These are phyloP conservation scores for Ciconia nigra DNA, from an alignment of 2,797 vertebrate genomes.

Conservation along the genomic window DNA sequence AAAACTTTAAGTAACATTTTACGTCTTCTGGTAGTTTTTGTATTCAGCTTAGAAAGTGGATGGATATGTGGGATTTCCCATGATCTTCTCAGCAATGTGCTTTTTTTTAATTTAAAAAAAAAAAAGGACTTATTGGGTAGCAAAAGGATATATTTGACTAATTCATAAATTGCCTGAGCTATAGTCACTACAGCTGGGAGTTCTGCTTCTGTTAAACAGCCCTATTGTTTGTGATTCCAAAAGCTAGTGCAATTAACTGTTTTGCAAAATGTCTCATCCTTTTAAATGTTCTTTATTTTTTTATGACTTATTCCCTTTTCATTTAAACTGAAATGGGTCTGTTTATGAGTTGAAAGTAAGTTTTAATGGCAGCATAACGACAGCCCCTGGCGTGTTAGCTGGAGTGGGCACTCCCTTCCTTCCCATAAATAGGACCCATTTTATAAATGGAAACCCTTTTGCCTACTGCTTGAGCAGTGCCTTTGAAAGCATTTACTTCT, in stretches of 20 bases:
- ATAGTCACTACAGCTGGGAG: neutral
- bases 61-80: neutral
- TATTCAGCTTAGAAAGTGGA: neutral
- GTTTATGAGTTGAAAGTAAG: neutral
- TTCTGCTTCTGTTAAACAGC: neutral
- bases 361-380: neutral
- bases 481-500: neutral
- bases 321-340: slow-evolving; percentile 21
- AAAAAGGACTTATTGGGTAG: neutral
- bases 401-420: slow-evolving; percentile 17
- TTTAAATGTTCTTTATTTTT: neutral
- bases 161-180: neutral
- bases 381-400: neutral
- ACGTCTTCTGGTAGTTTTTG: neutral
- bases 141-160: neutral
- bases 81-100: neutral
- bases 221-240: neutral
- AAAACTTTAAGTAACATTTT: neutral
- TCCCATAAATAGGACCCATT: slow-evolving; percentile 4
- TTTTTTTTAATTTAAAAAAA: neutral
- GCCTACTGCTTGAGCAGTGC: neutral
- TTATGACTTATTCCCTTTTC: neutral
- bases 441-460: slow-evolving; percentile 19
- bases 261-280: neutral
- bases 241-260: neutral